Base-by-base conservation (phyloP, 2,888 invertebrate genomes). In the Dysmachus trigonus region DNA sequence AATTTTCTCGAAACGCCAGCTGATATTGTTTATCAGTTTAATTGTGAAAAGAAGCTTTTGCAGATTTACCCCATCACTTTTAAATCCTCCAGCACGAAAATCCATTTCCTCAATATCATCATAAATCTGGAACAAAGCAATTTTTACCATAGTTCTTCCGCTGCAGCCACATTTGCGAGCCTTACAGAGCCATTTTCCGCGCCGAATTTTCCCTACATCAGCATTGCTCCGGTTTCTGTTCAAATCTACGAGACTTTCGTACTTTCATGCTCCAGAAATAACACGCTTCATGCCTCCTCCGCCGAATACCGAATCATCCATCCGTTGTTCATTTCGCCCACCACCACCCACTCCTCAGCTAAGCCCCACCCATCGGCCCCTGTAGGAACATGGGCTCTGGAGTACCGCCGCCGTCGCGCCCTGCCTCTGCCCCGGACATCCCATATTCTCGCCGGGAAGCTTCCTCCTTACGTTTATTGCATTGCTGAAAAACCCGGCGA, bases 401-500 rank as follows among this genome's bases (percentile, higher is more conserved):
- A 62, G 62, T 13, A 62, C 47, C 76, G 33, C 18, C 22, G 33
- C 76, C 22, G 30, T 30, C 35, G 10, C 30, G 15, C 47, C n/a
- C n/a, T n/a, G n/a, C n/a, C n/a, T n/a, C n/a, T n/a, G n/a, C n/a
- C n/a, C 22, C 5, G 41, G 30, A 77, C 47, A 77, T 41, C 77
- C 30, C 30, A 47, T 77, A 30, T 47, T 47, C 27, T 77, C 27
- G 30, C 77, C 5, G 13, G 27, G 62, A 62, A 77, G 77, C 47
- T 77, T 77, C 47, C 77, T 35, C 18, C 27, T 30, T 18, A 27
- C 27, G 38, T 62, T 83, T 83, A 83, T 83, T 83, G 30, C 83
- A 83, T 83, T 83, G 35, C 83, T 83, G 38, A 30, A 62, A 62
- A 62, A 81, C 38, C 71, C 72, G 53, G 72, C 72, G 38, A 83